Evolutionary conservation across 2,797 vertebrate genomes (phyloP).

Genomic region (Rhinella marina): DNA sequence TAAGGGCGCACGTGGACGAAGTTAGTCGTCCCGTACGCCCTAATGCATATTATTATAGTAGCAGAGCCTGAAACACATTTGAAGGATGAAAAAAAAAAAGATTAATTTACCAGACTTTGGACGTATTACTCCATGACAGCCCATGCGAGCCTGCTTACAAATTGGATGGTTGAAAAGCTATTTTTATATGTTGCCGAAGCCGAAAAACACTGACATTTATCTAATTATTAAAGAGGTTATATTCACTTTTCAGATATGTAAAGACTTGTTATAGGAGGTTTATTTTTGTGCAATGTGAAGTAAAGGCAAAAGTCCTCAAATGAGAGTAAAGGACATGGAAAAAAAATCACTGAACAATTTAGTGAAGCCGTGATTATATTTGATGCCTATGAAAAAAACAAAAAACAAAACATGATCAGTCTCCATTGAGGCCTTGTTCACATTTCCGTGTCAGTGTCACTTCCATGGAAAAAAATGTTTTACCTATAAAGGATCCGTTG

Average conservation of each 20-base stretch:
- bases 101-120: slow-evolving; percentile 3
- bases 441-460: too few species aligned
- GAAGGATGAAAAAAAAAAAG: background rate
- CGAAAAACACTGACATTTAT: slow-evolving; percentile 41
- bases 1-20: background rate
- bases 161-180: slow-evolving; percentile 23
- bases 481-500: too few species aligned
- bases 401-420: too few species aligned
- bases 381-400: too few species aligned
- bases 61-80: background rate
- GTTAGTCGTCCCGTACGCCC: background rate
- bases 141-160: background rate
- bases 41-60: background rate
- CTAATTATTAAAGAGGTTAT: slow-evolving; percentile 28
- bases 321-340: background rate
- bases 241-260: slow-evolving; percentile 18
- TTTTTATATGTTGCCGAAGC: slow-evolving; percentile 30
- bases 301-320: slow-evolving; percentile 36
- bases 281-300: slow-evolving; percentile 13
- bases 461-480: too few species aligned
- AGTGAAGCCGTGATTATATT: too few species aligned
- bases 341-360: too few species aligned
- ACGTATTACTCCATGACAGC: slow-evolving; percentile 4
- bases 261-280: slow-evolving; percentile 26
- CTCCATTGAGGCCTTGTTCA: too few species aligned